Percentiles rank a stretch among this genome's conserved stretches.
phyloP scores from a whole-genome alignment of 2,113 vertebrate species.

The Erinaceus europaeus region DNA sequence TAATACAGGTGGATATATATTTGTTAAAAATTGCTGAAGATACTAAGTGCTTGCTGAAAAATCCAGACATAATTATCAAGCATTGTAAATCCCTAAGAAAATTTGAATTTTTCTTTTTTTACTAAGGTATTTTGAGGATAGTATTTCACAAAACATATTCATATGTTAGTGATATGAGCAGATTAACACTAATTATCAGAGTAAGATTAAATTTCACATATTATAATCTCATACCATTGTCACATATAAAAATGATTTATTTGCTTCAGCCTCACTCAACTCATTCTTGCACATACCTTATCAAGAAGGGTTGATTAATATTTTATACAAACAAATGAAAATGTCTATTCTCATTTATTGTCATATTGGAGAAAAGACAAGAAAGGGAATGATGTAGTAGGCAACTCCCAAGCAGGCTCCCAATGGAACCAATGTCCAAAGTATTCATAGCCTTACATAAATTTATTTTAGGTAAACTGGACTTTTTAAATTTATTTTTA shows the following conservation, averaged over 20 bases:
- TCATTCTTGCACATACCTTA: not conserved
- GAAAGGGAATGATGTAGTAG: not conserved
- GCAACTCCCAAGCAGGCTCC: not conserved
- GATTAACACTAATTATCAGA: slow-evolving; percentile 19
- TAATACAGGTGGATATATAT: slow-evolving; percentile 16
- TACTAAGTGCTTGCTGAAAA: not conserved
- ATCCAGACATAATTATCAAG: not conserved
- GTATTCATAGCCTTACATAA: not conserved
- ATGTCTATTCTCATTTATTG: not conserved
- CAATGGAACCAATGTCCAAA: not conserved
- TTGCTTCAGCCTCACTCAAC: not conserved
- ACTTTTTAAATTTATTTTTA: not conserved
- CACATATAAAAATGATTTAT: not conserved
- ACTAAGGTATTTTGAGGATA: not conserved
- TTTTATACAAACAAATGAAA: not conserved
- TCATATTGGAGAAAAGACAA: not conserved
- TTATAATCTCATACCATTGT: not conserved
- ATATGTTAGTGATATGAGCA: not conserved
- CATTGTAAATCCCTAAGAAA: not conserved
- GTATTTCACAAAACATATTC: not conserved
- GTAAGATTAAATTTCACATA: not conserved
- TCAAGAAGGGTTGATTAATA: not conserved
- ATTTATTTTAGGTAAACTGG: not conserved
- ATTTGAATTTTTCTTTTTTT: slow-evolving; percentile 1
- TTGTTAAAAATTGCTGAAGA: not conserved